Conservation (phyloP, 2,888 invertebrate genomes). For the Eulithis prunata region DNA sequence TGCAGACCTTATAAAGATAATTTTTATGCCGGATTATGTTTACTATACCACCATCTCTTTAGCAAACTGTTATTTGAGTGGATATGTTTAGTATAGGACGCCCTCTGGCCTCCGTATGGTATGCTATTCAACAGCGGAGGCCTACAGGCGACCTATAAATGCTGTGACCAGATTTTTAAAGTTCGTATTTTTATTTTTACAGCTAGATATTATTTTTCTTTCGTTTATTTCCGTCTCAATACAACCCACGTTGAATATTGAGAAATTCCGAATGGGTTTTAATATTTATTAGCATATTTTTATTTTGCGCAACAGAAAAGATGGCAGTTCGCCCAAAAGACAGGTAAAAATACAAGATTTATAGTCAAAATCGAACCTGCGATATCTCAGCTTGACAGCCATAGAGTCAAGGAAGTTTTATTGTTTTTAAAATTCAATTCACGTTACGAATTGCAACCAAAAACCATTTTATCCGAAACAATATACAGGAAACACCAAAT, state of each 20-base stretch:
- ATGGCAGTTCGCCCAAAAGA: neutral
- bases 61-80: too few relatives aligned
- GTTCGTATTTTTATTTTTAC: too few relatives aligned
- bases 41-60: too few relatives aligned
- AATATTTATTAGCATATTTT: neutral
- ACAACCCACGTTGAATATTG: neutral
- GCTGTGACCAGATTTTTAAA: neutral
- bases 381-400: too few relatives aligned
- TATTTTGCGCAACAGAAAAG: neutral
- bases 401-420: too few relatives aligned
- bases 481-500: constrained; percentile 59
- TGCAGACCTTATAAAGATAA: too few relatives aligned
- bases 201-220: neutral
- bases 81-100: too few relatives aligned
- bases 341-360: neutral
- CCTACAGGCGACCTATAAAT: too few relatives aligned
- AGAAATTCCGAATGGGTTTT: neutral
- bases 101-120: too few relatives aligned
- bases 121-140: too few relatives aligned
- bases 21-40: too few relatives aligned
- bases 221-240: neutral
- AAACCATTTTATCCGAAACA: constrained; percentile 45
- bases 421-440: constrained; percentile 16
- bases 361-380: too few relatives aligned
- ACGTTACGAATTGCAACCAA: constrained; percentile 28